Base-by-base conservation (phyloP, 2,797 vertebrate genomes). In the Erethizon dorsatum region DNA sequence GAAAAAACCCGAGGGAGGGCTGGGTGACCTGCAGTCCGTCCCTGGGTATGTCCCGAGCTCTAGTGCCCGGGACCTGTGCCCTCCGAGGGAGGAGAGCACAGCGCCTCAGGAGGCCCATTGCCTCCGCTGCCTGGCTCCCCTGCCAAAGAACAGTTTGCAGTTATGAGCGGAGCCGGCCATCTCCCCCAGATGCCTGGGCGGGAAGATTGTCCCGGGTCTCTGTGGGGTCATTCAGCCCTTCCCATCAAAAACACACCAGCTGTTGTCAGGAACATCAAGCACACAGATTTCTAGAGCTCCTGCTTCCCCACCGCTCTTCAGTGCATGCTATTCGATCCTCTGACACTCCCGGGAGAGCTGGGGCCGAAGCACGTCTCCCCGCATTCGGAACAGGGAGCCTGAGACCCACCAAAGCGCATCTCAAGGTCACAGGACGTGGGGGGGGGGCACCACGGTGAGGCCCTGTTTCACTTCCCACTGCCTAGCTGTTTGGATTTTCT, bases 201-300 rank as follows among this genome's bases (percentile, higher is more conserved):
- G 88, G 83, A 90, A 94, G 86, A 88, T 85, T 73, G 83, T 63
- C 90, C 90, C 24, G 0, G 26, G 93, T 93, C 97, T 94, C 95
- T 26, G 69, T 0, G 56, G 96, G 85, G 88, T 91, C 95, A 2
- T 94, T 95, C 69, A 75, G 52, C 75, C 54, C 95, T 96, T 95
- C 96, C 84, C 57, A 57, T 89, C 28, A 65, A 59, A 95, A 95
- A 56, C 94, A 61, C 56, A 83, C 94, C 97, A 97, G 96, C 95
- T 97, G 97, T 97, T 95, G 75, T 69, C 47, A 75, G 93, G 90
- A 97, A 77, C 91, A 93, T 56, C 63, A 45, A 83, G 83, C 87
- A 59, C 88, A 0, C 77, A 24, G 77, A 75, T 97, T 96, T 89
- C 77, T 67, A 69, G 89, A 77, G 67, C 73, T 77, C 61, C 85